Percentiles rank a stretch among this genome's conserved stretches.
Conservation (phyloP, 2,113 vertebrate species). For the Epinephelus fuscoguttatus region DNA sequence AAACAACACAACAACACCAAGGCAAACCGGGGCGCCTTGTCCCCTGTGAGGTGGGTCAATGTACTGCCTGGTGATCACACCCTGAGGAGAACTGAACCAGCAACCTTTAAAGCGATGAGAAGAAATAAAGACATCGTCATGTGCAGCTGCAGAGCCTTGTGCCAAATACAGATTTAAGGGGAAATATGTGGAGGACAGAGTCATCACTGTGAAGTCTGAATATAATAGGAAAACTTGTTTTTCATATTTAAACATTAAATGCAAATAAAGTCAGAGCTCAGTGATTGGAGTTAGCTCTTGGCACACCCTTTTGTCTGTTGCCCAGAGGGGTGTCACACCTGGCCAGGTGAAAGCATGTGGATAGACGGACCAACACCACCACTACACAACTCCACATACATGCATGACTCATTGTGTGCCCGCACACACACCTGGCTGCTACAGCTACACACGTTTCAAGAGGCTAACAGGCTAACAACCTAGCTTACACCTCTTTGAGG, state of each 20-base stretch:
- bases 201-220: background rate
- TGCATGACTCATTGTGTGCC: background rate
- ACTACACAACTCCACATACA: background rate
- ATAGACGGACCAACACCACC: background rate
- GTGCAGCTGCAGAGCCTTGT: background rate
- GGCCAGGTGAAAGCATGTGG: slow-evolving; percentile 47
- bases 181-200: background rate
- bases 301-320: slow-evolving; percentile 49
- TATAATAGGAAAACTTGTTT: background rate
- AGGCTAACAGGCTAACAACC: slow-evolving; percentile 67
- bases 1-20: background rate
- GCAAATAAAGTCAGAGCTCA: background rate
- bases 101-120: background rate
- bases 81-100: background rate
- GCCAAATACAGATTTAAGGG: background rate
- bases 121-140: background rate
- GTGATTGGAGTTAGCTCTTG: background rate
- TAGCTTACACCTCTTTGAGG: slow-evolving; percentile 61
- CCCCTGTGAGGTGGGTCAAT: background rate
- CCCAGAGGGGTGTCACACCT: slow-evolving; percentile 41
- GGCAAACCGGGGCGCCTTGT: no score
- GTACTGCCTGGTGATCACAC: background rate
- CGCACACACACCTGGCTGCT: slow-evolving; percentile 38
- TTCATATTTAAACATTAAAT: background rate
- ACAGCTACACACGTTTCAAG: slow-evolving; percentile 18